Evolutionary conservation across 2,113 vertebrate species (phyloP).

Genomic region (Saccopteryx leptura): DNA sequence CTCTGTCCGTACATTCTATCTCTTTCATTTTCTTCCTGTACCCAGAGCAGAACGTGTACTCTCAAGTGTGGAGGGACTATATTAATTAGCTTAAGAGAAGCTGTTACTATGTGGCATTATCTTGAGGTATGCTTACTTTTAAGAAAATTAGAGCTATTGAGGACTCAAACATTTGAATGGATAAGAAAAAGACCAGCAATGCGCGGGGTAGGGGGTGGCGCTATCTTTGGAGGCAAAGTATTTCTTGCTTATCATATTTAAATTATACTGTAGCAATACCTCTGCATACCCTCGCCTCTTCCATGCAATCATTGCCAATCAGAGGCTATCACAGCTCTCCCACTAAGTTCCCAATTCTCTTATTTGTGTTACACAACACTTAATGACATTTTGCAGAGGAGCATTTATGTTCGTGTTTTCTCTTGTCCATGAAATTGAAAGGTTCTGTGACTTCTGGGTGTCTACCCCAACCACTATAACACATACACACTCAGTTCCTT

Average conservation of each 20-base stretch:
- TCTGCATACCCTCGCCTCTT: background rate
- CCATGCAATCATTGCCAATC: background rate
- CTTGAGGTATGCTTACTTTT: background rate
- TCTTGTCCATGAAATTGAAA: constrained; percentile 17
- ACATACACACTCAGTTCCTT: background rate
- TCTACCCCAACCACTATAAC: background rate
- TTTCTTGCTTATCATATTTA: background rate
- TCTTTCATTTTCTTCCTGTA: background rate
- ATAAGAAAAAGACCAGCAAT: background rate
- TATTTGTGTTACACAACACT: background rate
- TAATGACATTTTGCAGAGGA: background rate
- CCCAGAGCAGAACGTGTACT: background rate
- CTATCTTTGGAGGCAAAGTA: background rate
- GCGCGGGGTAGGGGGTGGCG: accelerated
- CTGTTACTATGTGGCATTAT: background rate
- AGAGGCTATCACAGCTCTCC: background rate
- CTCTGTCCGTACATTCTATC: background rate
- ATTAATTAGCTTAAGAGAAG: background rate
- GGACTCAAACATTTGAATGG: background rate
- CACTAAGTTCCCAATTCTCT: background rate
- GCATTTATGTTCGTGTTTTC: background rate
- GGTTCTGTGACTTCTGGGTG: background rate
- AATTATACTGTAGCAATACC: background rate
- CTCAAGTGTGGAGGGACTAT: background rate
- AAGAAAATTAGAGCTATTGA: background rate